Base-by-base conservation (phyloP, 2,113 vertebrate species). In the Alexandromys fortis region DNA sequence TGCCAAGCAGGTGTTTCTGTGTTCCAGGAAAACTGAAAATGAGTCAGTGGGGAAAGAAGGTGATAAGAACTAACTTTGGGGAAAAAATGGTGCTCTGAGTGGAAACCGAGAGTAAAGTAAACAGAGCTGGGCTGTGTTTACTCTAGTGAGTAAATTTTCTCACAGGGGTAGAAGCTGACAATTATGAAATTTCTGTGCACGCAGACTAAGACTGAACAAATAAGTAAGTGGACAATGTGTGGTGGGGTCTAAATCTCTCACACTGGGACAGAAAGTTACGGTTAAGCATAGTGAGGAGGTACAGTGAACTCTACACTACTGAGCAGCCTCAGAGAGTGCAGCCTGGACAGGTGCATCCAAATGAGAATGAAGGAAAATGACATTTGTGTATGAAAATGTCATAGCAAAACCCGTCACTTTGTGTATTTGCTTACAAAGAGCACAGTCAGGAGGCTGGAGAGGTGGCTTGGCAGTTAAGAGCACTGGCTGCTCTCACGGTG, bases 121-220 rank as follows among this genome's bases (percentile, higher is more conserved):
- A 89, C 10, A 55, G 87, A 79, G 70, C 73, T 76, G 21, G 14
- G 67, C 67, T 26, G 4, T 65, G 55, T 81, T 86, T 86, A 65
- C 58, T 86, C 33, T 49, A 2, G 42, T 10, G 52, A n/a, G 35
- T 35, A 22, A 73, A 19, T 73, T 91, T 82, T 86, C 78, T 76
- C 65, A 78, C 9, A 38, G n/a, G 14, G 9, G 13, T 52, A 65
- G 26, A 87, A 35, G 61, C 42, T 77, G 81, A 72, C 49, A 91
- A 65, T 68, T 90, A 63, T 73, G 68, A 92, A 88, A 70, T 47
- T 90, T 67, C 79, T 90, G 19, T 83, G 76, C 76, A 78, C 47
- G 45, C 63, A 30, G 30, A n/a, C n/a, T n/a, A 16, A 82, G 26
- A 90, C 13, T 38, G 70, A 95, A 68, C 65, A 92, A 86, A 63